Evolutionary conservation across 92 coral and sea anemone genomes (phyloP), one percentile per base, ranked within the genome.

Genomic region (Zoanthus gigantus): DNA sequence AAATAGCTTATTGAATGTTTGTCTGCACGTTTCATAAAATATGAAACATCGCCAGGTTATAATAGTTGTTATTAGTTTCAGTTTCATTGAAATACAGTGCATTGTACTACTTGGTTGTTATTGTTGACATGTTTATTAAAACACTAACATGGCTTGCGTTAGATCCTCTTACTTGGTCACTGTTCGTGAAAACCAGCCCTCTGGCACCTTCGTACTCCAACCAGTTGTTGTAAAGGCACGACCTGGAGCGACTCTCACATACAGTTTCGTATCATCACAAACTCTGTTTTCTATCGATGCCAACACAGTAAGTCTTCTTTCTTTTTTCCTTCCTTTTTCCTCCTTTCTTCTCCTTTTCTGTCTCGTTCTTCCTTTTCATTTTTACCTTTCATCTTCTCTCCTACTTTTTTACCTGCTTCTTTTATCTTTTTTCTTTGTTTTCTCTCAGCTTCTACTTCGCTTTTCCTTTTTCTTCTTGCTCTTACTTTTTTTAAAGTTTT

Each of bases 111-210:
- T 50, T 50, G 12, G 12, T 7, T 7, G 12, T 30, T 67, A 67
- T n/a, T 67, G 9, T 67, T 1, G 42, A 67, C 72, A 67, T 67
- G 3, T 67, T 6, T 16, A 63, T 16, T 63, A 63, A 34, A 44
- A 7, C 12, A 7, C 1, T 11, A 37, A 37, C 56, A 0, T 50
- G 12, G 1, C 9, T 50, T 11, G 5, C 32, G 32, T 5, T 34
- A 94, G 94, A 66, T 93, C 98, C 16, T 92, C 97, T 4, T 96
- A 96, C 72, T 79, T 79, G n/a, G 97, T 96, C 3, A 84, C 93
- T 66, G 74, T 92, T 29, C 90, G 87, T 15, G 98, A 96, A 76
- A 93, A 91, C 72, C 89, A 91, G 44, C 88, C 94, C 0, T 82
- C 93, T 9, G 98, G 98, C 2, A 88, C 93, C 29, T 72, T 88